These are phyloP conservation scores for Synergus umbraculus DNA, from an alignment of 2,888 invertebrate species.

Conservation along the genomic window DNA sequence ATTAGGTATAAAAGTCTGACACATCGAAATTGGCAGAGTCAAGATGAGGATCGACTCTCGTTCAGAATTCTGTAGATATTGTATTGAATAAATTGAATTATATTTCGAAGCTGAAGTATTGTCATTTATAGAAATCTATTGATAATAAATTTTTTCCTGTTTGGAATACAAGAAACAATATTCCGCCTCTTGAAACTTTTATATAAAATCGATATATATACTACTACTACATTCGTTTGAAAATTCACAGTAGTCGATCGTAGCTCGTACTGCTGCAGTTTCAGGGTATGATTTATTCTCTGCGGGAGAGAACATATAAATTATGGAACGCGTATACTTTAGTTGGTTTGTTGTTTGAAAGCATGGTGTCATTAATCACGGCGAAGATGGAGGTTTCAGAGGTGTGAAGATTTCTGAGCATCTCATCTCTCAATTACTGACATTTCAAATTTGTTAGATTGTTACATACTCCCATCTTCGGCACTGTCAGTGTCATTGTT, in stretches of 20 bases:
- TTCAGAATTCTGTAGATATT: too few relatives aligned
- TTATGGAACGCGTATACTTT: constrained; percentile 30
- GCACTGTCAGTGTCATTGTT: neutral
- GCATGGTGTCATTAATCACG: constrained; percentile 12
- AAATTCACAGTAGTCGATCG: neutral
- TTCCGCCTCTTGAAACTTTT: neutral
- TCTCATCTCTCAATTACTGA: constrained; percentile 19
- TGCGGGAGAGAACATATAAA: neutral
- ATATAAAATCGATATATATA: constrained; percentile 10
- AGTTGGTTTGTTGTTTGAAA: constrained; percentile 21
- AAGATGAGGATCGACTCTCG: too few relatives aligned
- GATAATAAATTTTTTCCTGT: neutral
- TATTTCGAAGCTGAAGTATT: too few relatives aligned
- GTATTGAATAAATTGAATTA: too few relatives aligned
- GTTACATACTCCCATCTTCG: neutral
- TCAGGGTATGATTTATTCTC: constrained; percentile 27
- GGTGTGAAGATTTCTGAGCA: constrained; percentile 24
- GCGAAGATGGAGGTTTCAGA: neutral
- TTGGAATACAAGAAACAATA: neutral
- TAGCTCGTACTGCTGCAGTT: neutral
- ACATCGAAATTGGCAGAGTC: neutral
- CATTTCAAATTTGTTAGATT: neutral
- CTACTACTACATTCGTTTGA: neutral
- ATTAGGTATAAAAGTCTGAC: constrained; percentile 1
- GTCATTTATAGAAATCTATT: neutral